Base-by-base conservation (phyloP, 1,140 invertebrate genomes). In the Euura lappo region DNA sequence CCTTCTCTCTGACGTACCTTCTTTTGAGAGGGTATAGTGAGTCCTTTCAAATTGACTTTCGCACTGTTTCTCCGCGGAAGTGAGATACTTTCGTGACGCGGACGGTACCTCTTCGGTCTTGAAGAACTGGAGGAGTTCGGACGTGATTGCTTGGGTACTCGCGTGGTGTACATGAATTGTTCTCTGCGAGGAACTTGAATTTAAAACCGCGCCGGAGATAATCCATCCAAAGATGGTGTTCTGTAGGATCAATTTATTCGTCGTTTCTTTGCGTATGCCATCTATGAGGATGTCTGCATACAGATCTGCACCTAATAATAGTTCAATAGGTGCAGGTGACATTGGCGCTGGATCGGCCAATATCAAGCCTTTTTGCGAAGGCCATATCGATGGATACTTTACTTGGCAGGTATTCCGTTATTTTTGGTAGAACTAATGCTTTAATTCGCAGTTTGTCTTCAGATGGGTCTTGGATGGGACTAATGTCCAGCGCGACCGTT, bases 161-260 rank as follows among this genome's bases (percentile, higher is more conserved):
- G 4, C 46, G 65, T 70, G 69, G 69, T 7, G 1, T 7, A 47
- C 69, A 44, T 45, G 45, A 13, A 2, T 6, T 0, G 28, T 28
- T 28, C 28, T 28, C 28, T 28, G 28, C 28, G 28, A 28, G 28
- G 28, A 28, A 28, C 28, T 28, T 3, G 45, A 8, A 64, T 7
- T 1, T 2, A 5, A 13, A 3, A 69, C 0, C 11, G 65, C 64
- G 2, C 75, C 70, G 2, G 72, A 71, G 1, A 76, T 28, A 5
- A 76, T 28, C 75, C 75, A 76, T 1, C 75, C 75, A 69, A 73
- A 71, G 7, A 71, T 45, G 10, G 67, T 76, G 3, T 44, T 5
- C 51, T 75, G 72, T 13, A 72, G 71, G 2, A 42, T 66, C 10
- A 66, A 51, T 13, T 64, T 51, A 11, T 68, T 46, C 13, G 45